Conservation (phyloP, 2,797 vertebrate genomes). For the Pyrocephalus nanus region DNA sequence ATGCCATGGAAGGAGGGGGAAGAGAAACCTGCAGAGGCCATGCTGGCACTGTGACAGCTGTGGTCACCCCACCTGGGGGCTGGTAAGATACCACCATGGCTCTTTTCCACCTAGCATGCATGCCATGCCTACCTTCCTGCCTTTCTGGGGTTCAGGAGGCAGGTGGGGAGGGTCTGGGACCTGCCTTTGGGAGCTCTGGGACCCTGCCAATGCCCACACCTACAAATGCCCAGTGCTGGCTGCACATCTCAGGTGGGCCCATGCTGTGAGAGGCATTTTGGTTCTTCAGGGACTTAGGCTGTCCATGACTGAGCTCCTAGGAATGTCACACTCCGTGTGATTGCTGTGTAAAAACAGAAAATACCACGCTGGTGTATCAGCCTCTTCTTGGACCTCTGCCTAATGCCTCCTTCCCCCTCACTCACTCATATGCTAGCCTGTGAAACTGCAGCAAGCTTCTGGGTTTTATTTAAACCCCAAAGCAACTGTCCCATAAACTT, state of each 20-base stretch:
- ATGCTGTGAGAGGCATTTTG: background rate
- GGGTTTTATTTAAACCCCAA: background rate
- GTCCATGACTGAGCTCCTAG: background rate
- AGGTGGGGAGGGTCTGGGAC: background rate
- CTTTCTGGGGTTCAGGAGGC: background rate
- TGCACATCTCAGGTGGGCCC: background rate
- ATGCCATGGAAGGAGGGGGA: background rate
- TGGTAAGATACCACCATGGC: background rate
- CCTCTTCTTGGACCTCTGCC: slow-evolving; percentile 34
- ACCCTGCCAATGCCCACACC: background rate
- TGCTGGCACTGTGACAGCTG: background rate
- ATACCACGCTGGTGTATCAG: slow-evolving; percentile 18
- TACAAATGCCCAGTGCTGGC: background rate
- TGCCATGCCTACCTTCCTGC: background rate
- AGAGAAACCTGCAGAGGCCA: background rate
- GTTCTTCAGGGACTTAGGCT: background rate
- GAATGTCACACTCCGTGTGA: slow-evolving; percentile 26
- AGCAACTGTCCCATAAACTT: background rate
- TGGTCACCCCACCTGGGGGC: background rate
- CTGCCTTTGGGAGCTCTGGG: background rate
- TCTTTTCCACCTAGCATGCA: background rate
- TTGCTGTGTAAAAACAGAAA: background rate
- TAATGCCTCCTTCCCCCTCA: slow-evolving; percentile 14
- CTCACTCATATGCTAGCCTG: background rate
- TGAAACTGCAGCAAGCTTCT: background rate